phyloP scores from a whole-genome alignment of 2,888 invertebrate genomes.

The Phyllotreta striolata region DNA sequence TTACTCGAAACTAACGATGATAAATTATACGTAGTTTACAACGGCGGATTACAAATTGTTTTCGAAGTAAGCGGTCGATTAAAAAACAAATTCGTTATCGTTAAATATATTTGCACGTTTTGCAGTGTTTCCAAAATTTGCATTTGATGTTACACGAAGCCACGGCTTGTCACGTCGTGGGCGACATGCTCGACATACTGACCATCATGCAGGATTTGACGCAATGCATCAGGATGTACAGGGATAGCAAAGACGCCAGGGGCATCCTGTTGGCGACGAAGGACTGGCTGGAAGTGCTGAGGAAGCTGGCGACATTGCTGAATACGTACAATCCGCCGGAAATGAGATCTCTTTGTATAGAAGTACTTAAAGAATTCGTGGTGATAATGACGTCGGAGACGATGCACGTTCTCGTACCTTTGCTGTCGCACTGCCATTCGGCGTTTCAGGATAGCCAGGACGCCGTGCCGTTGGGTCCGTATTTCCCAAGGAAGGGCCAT shows the following conservation, averaged over 20 bases:
- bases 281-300: conserved; percentile 88
- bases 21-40: conserved; percentile 86
- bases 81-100: conserved; percentile 48
- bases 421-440: conserved; percentile 84
- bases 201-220: conserved; percentile 78
- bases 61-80: conserved; percentile 68
- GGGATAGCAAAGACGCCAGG: conserved; percentile 73
- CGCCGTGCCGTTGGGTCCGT: conserved; percentile 77
- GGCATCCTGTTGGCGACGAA: conserved; percentile 76
- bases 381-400: conserved; percentile 81
- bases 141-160: conserved; percentile 96
- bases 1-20: conserved; percentile 91
- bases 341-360: conserved; percentile 79
- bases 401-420: conserved; percentile 83
- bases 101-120: too few species aligned
- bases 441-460: conserved; percentile 78
- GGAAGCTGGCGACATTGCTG: conserved; percentile 84
- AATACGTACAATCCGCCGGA: conserved; percentile 90
- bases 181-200: conserved; percentile 85
- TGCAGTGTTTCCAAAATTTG: conserved; percentile 85
- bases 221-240: conserved; percentile 73
- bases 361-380: conserved; percentile 80
- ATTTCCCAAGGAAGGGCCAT: conserved; percentile 76
- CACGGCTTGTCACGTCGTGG: conserved; percentile 85
- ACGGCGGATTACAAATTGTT: conserved; percentile 83